A percentile compares a stretch with the other conserved stretches of the same genome.
These are phyloP conservation scores for Drosophila mulleri DNA, from an alignment of 2,888 invertebrate genomes.

Conservation along the genomic window DNA sequence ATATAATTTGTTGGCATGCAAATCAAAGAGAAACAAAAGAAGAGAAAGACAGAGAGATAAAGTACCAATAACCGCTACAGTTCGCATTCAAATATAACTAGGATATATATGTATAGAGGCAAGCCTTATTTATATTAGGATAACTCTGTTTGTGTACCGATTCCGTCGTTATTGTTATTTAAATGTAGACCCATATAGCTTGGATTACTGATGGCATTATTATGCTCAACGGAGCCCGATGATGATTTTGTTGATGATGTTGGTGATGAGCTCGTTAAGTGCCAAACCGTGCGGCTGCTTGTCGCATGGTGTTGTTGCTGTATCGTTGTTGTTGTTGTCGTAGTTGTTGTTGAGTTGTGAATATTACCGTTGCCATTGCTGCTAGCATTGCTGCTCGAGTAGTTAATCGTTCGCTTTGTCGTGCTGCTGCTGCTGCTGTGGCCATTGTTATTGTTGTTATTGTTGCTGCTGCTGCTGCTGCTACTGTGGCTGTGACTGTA, in stretches of 20 bases:
- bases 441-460: slow-evolving; percentile 50
- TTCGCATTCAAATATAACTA: slow-evolving; percentile 25
- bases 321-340: slow-evolving; percentile 41
- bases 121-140: slow-evolving; percentile 35
- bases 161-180: slow-evolving; percentile 83
- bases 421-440: slow-evolving; percentile 59
- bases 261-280: slow-evolving; percentile 77
- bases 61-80: slow-evolving; percentile 44
- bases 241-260: slow-evolving; percentile 75
- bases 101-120: slow-evolving; percentile 1
- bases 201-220: slow-evolving; percentile 85
- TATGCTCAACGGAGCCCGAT: slow-evolving; percentile 74
- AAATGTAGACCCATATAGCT: slow-evolving; percentile 84
- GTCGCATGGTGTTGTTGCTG: slow-evolving; percentile 69
- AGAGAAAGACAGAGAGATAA: slow-evolving; percentile 15
- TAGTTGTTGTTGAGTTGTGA: slow-evolving; percentile 38
- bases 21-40: slow-evolving; percentile 28
- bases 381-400: slow-evolving; percentile 68
- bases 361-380: slow-evolving; percentile 76
- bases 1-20: slow-evolving; percentile 61
- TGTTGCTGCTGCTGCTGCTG: slow-evolving; percentile 13
- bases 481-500: slow-evolving; percentile 10
- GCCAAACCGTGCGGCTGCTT: slow-evolving; percentile 85
- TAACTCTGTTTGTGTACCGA: slow-evolving; percentile 58
- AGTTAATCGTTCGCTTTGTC: slow-evolving; percentile 61